Evolutionary conservation across 2,113 vertebrate species (phyloP).

Genomic region (Rhizomys pruinosus): DNA sequence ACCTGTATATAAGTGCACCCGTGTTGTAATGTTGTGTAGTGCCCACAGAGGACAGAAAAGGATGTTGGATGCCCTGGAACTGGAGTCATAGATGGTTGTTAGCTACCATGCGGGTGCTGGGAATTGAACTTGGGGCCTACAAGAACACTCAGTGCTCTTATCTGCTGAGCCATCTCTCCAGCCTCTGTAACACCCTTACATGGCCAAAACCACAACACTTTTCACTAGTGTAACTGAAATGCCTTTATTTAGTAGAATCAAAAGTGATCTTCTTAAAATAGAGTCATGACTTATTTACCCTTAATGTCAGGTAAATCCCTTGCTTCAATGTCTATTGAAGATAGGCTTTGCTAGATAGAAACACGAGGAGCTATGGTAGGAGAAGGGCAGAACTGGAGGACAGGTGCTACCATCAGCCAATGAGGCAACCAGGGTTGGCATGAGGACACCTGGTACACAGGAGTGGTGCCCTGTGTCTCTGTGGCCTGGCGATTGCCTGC

Average conservation of each 20-base stretch:
- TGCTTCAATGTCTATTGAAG: neutral
- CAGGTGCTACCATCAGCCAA: too few relatives aligned
- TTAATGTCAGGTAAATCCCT: neutral
- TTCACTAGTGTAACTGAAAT: conserved; percentile 42
- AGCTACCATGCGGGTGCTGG: too few relatives aligned
- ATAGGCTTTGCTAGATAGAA: neutral
- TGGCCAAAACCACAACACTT: conserved; percentile 36
- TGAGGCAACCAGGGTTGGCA: neutral
- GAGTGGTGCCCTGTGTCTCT: neutral
- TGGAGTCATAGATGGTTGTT: too few relatives aligned
- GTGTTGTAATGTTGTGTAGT: too few relatives aligned
- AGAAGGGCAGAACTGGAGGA: neutral
- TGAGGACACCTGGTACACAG: neutral
- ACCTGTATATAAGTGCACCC: too few relatives aligned
- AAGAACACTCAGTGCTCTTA: too few relatives aligned
- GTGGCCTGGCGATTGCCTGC: too few relatives aligned
- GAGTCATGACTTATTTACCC: neutral
- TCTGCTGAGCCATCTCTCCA: too few relatives aligned
- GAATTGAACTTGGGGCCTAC: too few relatives aligned
- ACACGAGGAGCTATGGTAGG: neutral
- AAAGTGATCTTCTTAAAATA: conserved; percentile 60
- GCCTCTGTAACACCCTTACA: neutral
- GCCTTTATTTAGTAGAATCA: conserved; percentile 43
- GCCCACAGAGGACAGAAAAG: too few relatives aligned
- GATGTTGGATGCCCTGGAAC: too few relatives aligned